These are phyloP conservation scores for Mesorhabditis spiculigera DNA, from an alignment of 2,888 invertebrate genomes.

Conservation along the genomic window DNA sequence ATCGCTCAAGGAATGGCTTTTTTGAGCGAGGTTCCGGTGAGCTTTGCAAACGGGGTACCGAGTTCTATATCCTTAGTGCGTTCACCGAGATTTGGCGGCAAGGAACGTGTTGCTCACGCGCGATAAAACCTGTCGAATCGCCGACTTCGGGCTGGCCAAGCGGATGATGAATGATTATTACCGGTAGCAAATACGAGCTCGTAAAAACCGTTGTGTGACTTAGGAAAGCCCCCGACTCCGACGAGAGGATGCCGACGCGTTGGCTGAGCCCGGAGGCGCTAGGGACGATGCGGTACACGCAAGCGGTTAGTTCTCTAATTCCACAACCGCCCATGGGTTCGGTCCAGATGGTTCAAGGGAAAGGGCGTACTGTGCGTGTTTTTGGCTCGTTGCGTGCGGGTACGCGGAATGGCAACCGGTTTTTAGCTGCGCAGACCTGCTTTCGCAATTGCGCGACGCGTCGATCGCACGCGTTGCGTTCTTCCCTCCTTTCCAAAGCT, in stretches of 20 bases:
- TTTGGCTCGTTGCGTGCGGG: no score
- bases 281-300: slow-evolving; percentile 77
- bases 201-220: not conserved
- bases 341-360: no score
- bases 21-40: slow-evolving; percentile 82
- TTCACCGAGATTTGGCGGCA: slow-evolving; percentile 92
- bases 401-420: no score
- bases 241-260: slow-evolving; percentile 88
- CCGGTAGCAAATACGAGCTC: slow-evolving; percentile 13
- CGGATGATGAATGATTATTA: slow-evolving; percentile 67
- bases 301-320: slow-evolving; percentile 45
- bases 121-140: slow-evolving; percentile 87
- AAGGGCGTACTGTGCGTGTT: no score
- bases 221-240: slow-evolving; percentile 11
- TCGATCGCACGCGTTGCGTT: no score
- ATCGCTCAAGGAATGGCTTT: slow-evolving; percentile 97
- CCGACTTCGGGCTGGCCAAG: slow-evolving; percentile 92
- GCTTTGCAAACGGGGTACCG: slow-evolving; percentile 27
- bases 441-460: no score
- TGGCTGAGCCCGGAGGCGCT: slow-evolving; percentile 99
- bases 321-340: no score
- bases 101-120: slow-evolving; percentile 90
- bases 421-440: no score
- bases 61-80: slow-evolving; percentile 59
- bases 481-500: no score